These are phyloP conservation scores for Chaetodon trifascialis DNA, from an alignment of 2,113 vertebrate species.

Conservation along the genomic window DNA sequence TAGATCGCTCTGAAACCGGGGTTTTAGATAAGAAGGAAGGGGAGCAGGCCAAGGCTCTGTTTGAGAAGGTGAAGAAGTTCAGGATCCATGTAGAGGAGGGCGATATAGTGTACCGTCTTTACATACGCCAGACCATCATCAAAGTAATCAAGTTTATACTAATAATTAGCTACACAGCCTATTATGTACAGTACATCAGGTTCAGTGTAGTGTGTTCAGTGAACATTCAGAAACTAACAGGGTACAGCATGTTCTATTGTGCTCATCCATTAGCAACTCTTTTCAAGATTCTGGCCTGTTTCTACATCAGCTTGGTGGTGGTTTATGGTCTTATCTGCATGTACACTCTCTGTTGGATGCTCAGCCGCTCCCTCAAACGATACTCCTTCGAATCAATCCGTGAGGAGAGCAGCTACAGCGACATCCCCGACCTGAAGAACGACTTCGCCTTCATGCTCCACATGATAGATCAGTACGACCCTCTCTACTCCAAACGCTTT, in stretches of 20 bases:
- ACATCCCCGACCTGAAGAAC: slow-evolving; percentile 97
- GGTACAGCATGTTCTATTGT: slow-evolving; percentile 93
- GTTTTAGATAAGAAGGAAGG: slow-evolving; percentile 95
- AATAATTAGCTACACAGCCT: slow-evolving; percentile 95
- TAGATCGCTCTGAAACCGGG: slow-evolving; percentile 94
- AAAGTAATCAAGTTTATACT: slow-evolving; percentile 97
- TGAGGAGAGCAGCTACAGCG: slow-evolving; percentile 98
- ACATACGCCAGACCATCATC: slow-evolving; percentile 97
- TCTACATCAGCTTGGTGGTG: slow-evolving; percentile 96
- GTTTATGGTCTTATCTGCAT: slow-evolving; percentile 97
- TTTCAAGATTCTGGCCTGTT: slow-evolving; percentile 96
- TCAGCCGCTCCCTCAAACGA: slow-evolving; percentile 93
- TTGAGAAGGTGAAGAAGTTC: slow-evolving; percentile 94
- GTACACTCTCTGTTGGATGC: slow-evolving; percentile 98
- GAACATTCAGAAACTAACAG: slow-evolving; percentile 94
- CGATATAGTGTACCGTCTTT: slow-evolving; percentile 96
- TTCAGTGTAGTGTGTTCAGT: slow-evolving; percentile 92
- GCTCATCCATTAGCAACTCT: slow-evolving; percentile 97
- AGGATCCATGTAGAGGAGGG: slow-evolving; percentile 96
- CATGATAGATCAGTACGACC: slow-evolving; percentile 97
- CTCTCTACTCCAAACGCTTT: slow-evolving; percentile 96
- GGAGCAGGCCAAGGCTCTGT: slow-evolving; percentile 87
- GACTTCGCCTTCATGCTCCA: slow-evolving; percentile 99
- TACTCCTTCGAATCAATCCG: slow-evolving; percentile 98
- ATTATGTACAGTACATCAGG: slow-evolving; percentile 91